phyloP scores from a whole-genome alignment of 2,113 vertebrate species.

The Todiramphus chloris region DNA sequence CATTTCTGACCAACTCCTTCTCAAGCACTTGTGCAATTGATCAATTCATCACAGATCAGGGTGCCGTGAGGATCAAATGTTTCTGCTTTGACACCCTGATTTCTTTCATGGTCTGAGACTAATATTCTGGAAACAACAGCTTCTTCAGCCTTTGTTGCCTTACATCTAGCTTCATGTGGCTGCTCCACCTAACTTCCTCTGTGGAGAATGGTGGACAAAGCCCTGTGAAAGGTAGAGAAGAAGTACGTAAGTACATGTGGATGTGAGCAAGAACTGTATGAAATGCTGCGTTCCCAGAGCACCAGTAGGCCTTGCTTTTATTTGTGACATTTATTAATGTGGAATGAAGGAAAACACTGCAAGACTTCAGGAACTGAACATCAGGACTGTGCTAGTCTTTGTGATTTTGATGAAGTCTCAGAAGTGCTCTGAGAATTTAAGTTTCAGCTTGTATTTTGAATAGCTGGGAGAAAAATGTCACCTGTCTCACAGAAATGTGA shows the following conservation, averaged over 20 bases:
- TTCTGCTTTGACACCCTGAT: not conserved
- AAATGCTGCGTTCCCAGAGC: not conserved
- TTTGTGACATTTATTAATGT: not conserved
- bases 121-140: not conserved
- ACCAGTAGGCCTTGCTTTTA: not conserved
- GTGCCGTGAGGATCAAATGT: not conserved
- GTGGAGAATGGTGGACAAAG: not conserved
- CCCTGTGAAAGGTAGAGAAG: not conserved
- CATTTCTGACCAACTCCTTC: not conserved
- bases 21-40: not conserved
- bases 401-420: not conserved
- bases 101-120: not conserved
- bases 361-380: not conserved
- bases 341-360: not conserved
- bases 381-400: not conserved
- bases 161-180: not conserved
- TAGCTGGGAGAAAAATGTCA: rapidly evolving
- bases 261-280: not conserved
- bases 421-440: not conserved
- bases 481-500: not conserved
- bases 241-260: rapidly evolving
- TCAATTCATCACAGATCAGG: not conserved
- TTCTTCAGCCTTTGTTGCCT: not conserved
- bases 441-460: not conserved
- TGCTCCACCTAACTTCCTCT: not conserved